phyloP scores from a whole-genome alignment of 2,113 vertebrate genomes.

The Oenanthe melanoleuca region DNA sequence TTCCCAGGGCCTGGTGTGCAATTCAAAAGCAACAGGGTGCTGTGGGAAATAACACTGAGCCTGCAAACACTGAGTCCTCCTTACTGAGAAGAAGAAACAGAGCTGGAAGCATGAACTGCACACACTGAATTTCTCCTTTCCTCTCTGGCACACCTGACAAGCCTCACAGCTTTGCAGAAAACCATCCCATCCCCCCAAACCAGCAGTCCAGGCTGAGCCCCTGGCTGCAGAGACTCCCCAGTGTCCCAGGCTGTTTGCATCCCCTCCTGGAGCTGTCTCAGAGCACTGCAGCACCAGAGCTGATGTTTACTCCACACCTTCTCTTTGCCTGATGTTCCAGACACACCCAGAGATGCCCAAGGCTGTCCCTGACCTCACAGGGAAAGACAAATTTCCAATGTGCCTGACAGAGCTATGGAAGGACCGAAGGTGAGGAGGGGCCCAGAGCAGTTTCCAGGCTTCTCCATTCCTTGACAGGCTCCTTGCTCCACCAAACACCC shows the following conservation, averaged over 20 bases:
- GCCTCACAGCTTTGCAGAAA: background rate
- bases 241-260: background rate
- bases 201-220: background rate
- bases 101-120: background rate
- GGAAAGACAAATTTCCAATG: background rate
- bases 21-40: background rate
- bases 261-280: background rate
- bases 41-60: background rate
- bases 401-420: background rate
- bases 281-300: background rate
- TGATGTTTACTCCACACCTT: background rate
- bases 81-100: background rate
- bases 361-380: background rate
- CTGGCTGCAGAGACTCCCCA: background rate
- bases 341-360: background rate
- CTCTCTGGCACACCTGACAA: background rate
- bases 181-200: fast-evolving
- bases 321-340: background rate
- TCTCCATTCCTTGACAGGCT: background rate
- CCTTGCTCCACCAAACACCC: background rate
- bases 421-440: background rate
- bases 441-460: background rate
- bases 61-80: background rate
- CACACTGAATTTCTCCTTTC: background rate
- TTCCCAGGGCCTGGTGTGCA: background rate